A percentile compares a stretch with the other conserved stretches of the same genome.
Evolutionary conservation across 2,888 invertebrate genomes (phyloP).

Genomic region (Acronicta leporina): DNA sequence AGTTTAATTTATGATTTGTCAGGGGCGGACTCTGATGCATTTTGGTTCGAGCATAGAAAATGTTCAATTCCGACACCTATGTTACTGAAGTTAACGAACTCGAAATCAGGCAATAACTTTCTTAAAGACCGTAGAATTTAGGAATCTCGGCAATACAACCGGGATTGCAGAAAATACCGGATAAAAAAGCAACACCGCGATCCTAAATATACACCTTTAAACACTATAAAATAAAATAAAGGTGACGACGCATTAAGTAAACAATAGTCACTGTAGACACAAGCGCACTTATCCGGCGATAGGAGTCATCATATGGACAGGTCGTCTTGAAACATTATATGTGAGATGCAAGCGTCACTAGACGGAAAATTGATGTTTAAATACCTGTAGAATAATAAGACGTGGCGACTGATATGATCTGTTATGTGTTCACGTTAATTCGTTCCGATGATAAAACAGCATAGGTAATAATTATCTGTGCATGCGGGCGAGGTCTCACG

Average conservation of each 20-base stretch:
- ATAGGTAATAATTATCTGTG: slow-evolving; percentile 44
- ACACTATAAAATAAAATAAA: neutral
- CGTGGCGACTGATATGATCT: slow-evolving; percentile 48
- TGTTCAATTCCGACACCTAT: too few species aligned
- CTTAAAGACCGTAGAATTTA: too few species aligned
- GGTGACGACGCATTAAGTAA: slow-evolving; percentile 10
- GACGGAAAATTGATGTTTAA: slow-evolving; percentile 44
- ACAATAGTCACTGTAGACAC: slow-evolving; percentile 1
- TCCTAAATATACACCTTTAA: too few species aligned
- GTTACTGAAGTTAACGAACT: too few species aligned
- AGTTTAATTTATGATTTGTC: too few species aligned
- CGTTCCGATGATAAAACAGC: slow-evolving; percentile 60
- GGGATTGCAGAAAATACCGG: too few species aligned
- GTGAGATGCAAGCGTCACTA: slow-evolving; percentile 33
- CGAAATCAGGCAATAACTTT: too few species aligned
- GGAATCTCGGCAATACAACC: too few species aligned
- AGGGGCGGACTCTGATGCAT: too few species aligned
- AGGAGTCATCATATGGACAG: slow-evolving; percentile 19
- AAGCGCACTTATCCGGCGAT: slow-evolving; percentile 15
- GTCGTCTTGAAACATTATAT: slow-evolving; percentile 45
- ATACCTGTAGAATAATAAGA: slow-evolving; percentile 48
- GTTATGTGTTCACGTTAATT: slow-evolving; percentile 55
- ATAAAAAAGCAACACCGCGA: too few species aligned
- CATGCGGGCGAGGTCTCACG: slow-evolving; percentile 55
- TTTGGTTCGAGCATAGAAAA: too few species aligned